These are phyloP conservation scores for Brenthis hecate DNA, from an alignment of 2,888 invertebrate genomes.

Conservation along the genomic window DNA sequence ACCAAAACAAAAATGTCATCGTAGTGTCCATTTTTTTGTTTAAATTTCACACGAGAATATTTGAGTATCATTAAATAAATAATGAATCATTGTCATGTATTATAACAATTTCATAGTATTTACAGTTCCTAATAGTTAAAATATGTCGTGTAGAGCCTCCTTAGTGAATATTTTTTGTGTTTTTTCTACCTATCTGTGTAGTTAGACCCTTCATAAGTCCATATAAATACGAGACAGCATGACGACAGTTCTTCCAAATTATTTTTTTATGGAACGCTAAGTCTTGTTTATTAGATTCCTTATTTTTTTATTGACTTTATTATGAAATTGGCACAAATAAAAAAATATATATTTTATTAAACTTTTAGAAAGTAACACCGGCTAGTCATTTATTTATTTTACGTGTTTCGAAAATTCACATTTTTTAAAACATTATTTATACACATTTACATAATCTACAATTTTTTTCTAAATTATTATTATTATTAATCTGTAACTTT, in stretches of 20 bases:
- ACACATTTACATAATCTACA: too few species aligned
- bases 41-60: background rate
- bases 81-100: background rate
- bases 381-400: background rate
- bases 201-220: background rate
- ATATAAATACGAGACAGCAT: background rate
- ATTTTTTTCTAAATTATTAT: too few species aligned
- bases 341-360: too few species aligned
- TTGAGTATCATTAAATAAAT: background rate
- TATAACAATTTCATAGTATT: slow-evolving; percentile 16
- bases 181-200: slow-evolving; percentile 4
- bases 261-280: background rate
- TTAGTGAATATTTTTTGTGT: slow-evolving; percentile 9
- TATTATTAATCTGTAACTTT: background rate
- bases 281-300: background rate
- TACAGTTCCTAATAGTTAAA: background rate
- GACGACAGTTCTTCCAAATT: background rate
- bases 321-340: background rate
- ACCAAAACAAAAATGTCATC: slow-evolving; percentile 4
- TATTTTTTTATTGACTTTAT: background rate
- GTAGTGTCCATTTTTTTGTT: slow-evolving; percentile 12
- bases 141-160: background rate
- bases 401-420: too few species aligned
- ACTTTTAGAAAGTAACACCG: too few species aligned
- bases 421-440: too few species aligned